Evolutionary conservation across 1,140 invertebrate species (phyloP), one percentile per base, ranked within the genome.

Genomic region (Nylanderia fulva): DNA sequence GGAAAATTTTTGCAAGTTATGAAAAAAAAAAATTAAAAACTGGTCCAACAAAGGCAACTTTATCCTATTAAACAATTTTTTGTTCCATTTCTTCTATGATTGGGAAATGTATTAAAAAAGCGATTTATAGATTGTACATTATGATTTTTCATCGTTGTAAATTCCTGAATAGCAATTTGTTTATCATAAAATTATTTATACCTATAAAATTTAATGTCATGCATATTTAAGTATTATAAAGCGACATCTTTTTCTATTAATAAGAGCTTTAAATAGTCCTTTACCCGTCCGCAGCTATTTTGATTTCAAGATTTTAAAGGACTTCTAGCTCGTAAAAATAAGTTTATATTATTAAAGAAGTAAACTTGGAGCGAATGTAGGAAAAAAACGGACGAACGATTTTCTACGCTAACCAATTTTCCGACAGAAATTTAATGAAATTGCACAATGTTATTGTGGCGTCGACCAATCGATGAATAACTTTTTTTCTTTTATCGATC

Each of bases 331-430:
- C 15, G 33, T 36, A 18, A 80, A 82, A 72, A 52, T 21, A 82
- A 82, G 58, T 42, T 82, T 24, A 42, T 58, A 21, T 61, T 60
- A 72, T 72, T 82, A 71, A 45, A 71, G 58, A 7, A 45, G 36
- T 33, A 56, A 56, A 77, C 27, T 76, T 27, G 2, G 42, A 9
- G 6, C 7, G 33, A 54, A 82, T 29, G 18, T 27, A 42, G 24
- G 24, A 71, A 29, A 27, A 80, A 71, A 45, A 71, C 39, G 64
- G 66, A 72, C 66, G 52, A 82, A 45, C 52, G 77, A 82, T 72
- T 58, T 72, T 82, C 77, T 71, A 58, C 77, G 45, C 52, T 58
- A 60, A 27, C 11, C 13, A 58, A 58, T 36, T 82, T 82, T 45
- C 36, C 52, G 24, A 21, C 42, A n/a, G 11, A 64, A 71, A 71